These are phyloP conservation scores for Drosophila pachea DNA, from an alignment of 1,140 invertebrate genomes.

Conservation along the genomic window DNA sequence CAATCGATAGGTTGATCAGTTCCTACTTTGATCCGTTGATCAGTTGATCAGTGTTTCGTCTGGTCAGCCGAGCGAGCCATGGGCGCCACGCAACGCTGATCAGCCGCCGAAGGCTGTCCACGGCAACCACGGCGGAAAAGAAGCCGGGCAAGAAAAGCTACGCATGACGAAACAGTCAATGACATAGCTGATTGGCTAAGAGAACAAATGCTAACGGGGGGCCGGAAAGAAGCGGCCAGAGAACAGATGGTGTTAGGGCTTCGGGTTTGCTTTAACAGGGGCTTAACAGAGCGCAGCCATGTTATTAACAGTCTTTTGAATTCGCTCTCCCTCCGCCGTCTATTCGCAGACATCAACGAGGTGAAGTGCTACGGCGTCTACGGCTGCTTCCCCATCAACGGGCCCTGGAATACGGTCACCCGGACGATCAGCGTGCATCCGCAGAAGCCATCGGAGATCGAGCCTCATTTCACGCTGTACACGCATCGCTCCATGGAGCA, in stretches of 20 bases:
- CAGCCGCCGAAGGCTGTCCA: constrained; percentile 13
- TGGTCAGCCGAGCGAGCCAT: constrained; percentile 9
- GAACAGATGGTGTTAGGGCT: not conserved
- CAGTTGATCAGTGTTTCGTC: not conserved
- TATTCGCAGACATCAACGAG: constrained; percentile 77
- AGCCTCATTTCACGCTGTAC: constrained; percentile 81
- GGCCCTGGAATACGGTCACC: constrained; percentile 88
- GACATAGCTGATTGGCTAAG: constrained; percentile 14
- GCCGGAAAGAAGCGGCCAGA: not conserved
- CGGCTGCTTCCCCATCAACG: constrained; percentile 90
- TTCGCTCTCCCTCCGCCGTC: not conserved
- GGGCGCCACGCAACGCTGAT: constrained; percentile 37
- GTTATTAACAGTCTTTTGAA: not conserved
- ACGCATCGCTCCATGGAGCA: constrained; percentile 80
- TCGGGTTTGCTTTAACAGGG: not conserved
- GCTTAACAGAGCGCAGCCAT: not conserved
- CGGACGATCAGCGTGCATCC: constrained; percentile 90
- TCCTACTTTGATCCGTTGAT: not conserved
- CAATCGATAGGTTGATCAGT: not conserved
- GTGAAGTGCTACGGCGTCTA: constrained; percentile 86
- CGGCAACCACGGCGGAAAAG: not conserved
- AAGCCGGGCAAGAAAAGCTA: not conserved
- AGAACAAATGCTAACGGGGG: not conserved
- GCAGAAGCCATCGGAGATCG: constrained; percentile 80
- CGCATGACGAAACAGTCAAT: constrained; percentile 13